A percentile compares a stretch with the other conserved stretches of the same genome.
Evolutionary conservation across 2,113 vertebrate genomes (phyloP).

Genomic region (Notarius quadriscutis): DNA sequence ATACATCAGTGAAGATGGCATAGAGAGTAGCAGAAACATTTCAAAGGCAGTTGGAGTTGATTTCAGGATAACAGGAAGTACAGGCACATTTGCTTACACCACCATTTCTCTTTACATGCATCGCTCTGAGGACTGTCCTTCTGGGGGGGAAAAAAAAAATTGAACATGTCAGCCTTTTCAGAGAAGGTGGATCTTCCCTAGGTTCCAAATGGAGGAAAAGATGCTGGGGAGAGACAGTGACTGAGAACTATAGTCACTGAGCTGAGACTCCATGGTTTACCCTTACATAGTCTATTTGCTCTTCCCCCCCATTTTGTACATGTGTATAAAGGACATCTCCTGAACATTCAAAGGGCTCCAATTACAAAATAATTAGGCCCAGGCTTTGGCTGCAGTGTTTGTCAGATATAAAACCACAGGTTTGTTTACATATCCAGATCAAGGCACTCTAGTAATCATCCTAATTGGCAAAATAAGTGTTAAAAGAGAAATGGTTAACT

Average conservation of each 20-base stretch:
- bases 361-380: slow-evolving; percentile 53
- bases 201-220: slow-evolving; percentile 55
- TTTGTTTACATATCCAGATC: slow-evolving; percentile 56
- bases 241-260: slow-evolving; percentile 8
- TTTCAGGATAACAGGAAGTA: background rate
- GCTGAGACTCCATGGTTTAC: slow-evolving; percentile 21
- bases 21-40: background rate
- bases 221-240: slow-evolving; percentile 34
- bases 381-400: slow-evolving; percentile 23
- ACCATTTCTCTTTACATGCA: background rate
- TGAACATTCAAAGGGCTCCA: slow-evolving; percentile 59
- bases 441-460: slow-evolving; percentile 48
- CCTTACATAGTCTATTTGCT: slow-evolving; percentile 39
- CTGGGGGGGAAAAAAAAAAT: background rate
- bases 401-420: slow-evolving; percentile 38
- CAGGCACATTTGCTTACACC: background rate
- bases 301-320: slow-evolving; percentile 45
- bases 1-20: too few species aligned
- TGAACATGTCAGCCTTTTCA: slow-evolving; percentile 41
- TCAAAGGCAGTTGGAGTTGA: background rate
- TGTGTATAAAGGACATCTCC: slow-evolving; percentile 51
- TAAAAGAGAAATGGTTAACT: slow-evolving; percentile 49
- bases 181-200: slow-evolving; percentile 31
- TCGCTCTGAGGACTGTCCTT: background rate
- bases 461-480: slow-evolving; percentile 49